Conservation (phyloP, 2,888 invertebrate species). For the Pyrgus malvae region DNA sequence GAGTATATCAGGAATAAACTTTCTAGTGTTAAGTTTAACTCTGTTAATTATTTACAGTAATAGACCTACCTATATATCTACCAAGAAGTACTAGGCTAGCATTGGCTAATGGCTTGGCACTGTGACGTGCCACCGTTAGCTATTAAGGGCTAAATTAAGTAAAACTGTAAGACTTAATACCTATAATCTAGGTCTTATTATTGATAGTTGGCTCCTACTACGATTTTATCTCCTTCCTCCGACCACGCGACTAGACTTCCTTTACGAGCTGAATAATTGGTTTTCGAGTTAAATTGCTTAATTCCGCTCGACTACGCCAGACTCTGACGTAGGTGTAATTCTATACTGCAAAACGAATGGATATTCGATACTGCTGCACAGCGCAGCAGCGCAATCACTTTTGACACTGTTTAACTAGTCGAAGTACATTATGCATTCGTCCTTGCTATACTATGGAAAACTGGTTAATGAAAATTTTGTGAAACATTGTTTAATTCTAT, state of each 20-base stretch:
- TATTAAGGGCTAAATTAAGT: too few relatives aligned
- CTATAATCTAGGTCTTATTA: not conserved
- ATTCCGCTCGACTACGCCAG: slow-evolving; percentile 55
- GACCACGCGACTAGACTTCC: slow-evolving; percentile 34
- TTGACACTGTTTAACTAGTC: slow-evolving; percentile 40
- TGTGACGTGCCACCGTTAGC: too few relatives aligned
- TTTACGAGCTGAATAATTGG: slow-evolving; percentile 32
- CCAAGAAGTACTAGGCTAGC: too few relatives aligned
- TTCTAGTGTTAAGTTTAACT: too few relatives aligned
- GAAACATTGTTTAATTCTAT: too few relatives aligned
- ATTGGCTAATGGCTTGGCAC: too few relatives aligned
- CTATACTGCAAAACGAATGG: slow-evolving; percentile 60
- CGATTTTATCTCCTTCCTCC: slow-evolving; percentile 36
- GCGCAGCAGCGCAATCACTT: slow-evolving; percentile 48
- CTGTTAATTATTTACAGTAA: too few relatives aligned
- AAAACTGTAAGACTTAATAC: not conserved
- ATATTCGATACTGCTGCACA: slow-evolving; percentile 57
- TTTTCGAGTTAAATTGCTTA: slow-evolving; percentile 61
- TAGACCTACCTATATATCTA: too few relatives aligned
- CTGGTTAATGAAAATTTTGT: too few relatives aligned
- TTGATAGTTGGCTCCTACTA: not conserved
- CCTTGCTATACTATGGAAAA: slow-evolving; percentile 5
- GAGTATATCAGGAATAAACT: too few relatives aligned
- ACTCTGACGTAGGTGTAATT: slow-evolving; percentile 55
- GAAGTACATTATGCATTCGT: slow-evolving; percentile 16